Conservation (phyloP, 2,888 invertebrate species). For the Tanypteryx hageni region DNA sequence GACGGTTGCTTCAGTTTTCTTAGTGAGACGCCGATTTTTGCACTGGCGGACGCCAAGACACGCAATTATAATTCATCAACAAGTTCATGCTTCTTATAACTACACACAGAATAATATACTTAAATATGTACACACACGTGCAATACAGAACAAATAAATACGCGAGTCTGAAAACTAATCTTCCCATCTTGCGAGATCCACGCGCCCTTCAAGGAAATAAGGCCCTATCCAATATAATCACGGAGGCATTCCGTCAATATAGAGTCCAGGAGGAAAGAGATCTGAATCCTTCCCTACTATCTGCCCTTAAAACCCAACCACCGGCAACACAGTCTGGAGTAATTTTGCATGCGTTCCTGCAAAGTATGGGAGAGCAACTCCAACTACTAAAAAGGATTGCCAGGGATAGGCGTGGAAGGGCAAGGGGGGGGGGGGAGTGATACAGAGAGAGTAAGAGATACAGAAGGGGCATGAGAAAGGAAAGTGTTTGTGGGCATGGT, state of each 20-base stretch:
- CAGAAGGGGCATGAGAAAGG: not conserved
- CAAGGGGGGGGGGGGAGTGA: not conserved
- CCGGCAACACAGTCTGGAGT: conserved; percentile 1
- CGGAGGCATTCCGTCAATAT: not conserved
- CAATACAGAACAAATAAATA: not conserved
- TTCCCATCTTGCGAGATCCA: not conserved
- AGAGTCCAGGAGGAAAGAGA: conserved; percentile 6
- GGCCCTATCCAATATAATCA: not conserved
- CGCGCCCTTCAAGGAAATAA: not conserved
- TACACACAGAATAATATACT: not conserved
- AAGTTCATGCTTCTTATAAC: too few species aligned
- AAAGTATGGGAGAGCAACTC: not conserved
- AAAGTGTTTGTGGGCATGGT: not conserved
- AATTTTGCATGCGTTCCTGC: conserved; percentile 9
- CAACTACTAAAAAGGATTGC: not conserved
- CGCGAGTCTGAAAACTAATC: not conserved
- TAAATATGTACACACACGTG: not conserved
- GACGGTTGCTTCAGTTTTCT: too few species aligned
- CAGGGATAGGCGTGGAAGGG: not conserved
- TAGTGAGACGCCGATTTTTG: too few species aligned
- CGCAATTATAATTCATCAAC: too few species aligned
- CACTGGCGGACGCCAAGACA: too few species aligned
- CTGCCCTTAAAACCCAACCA: not conserved
- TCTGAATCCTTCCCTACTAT: not conserved
- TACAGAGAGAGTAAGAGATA: not conserved